phyloP scores from a whole-genome alignment of 2,888 invertebrate species.

The Noctua janthina region DNA sequence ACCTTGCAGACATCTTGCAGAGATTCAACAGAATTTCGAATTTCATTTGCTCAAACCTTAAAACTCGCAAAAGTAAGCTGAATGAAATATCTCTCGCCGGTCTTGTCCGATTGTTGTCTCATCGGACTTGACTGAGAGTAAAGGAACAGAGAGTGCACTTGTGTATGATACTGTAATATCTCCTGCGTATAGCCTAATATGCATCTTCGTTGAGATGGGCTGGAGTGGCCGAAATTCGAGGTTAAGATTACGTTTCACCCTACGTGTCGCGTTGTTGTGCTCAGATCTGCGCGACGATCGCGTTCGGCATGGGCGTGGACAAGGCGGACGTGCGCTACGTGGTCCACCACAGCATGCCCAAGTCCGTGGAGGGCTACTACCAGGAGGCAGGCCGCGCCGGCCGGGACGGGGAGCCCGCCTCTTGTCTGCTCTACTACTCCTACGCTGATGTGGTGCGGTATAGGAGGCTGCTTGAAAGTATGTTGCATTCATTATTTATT shows the following conservation, averaged over 20 bases:
- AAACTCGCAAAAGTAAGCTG: background rate
- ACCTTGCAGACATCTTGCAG: background rate
- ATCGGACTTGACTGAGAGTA: background rate
- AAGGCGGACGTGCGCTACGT: conserved; percentile 99
- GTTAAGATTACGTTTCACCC: background rate
- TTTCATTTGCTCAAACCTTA: background rate
- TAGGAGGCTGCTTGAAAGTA: conserved; percentile 90
- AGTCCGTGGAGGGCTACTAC: conserved; percentile 99
- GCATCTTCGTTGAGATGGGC: background rate
- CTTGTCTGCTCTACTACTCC: conserved; percentile 96
- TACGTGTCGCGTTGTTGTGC: background rate
- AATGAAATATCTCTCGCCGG: background rate
- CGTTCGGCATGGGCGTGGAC: conserved; percentile 99
- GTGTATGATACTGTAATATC: background rate
- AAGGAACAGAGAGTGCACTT: background rate
- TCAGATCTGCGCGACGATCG: conserved; percentile 98
- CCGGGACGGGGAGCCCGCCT: conserved; percentile 96
- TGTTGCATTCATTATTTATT: background rate
- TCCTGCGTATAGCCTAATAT: background rate
- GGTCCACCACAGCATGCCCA: conserved; percentile 97
- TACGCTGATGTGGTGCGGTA: conserved; percentile 95
- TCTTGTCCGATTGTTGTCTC: background rate
- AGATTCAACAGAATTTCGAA: background rate
- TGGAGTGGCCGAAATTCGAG: background rate
- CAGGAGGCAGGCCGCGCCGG: conserved; percentile 99